Percentiles rank a stretch among this genome's conserved stretches.
These are phyloP conservation scores for Muscina levida DNA, from an alignment of 2,888 invertebrate species.

Conservation along the genomic window DNA sequence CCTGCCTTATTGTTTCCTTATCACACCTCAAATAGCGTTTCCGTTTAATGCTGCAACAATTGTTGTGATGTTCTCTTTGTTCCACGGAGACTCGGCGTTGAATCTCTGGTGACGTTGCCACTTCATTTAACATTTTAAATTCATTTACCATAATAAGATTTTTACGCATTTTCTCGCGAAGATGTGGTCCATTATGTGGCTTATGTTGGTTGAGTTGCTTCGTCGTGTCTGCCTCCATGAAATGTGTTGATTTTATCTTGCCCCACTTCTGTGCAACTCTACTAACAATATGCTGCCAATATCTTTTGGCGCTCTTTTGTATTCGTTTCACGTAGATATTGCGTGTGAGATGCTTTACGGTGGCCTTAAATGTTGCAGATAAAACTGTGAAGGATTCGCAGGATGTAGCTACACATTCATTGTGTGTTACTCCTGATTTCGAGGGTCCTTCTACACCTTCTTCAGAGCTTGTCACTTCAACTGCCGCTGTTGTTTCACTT, in stretches of 20 bases:
- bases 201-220: conserved; percentile 42
- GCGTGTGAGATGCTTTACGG: conserved; percentile 41
- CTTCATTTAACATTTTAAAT: conserved; percentile 45
- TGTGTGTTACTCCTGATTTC: conserved; percentile 47
- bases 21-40: conserved; percentile 2
- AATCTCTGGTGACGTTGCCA: neutral
- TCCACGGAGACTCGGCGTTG: too few species aligned
- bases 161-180: conserved; percentile 30
- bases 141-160: conserved; percentile 61
- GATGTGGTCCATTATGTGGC: conserved; percentile 39
- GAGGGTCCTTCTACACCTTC: neutral
- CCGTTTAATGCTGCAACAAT: conserved; percentile 1
- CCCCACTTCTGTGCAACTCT: neutral
- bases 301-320: conserved; percentile 47
- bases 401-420: conserved; percentile 57
- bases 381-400: neutral
- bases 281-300: conserved; percentile 14
- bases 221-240: conserved; percentile 28
- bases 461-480: neutral
- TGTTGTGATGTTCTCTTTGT: conserved; percentile 6
- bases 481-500: conserved; percentile 1
- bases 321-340: conserved; percentile 62
- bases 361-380: conserved; percentile 7
- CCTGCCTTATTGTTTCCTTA: neutral
- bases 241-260: conserved; percentile 58